Evolutionary conservation across 2,113 vertebrate genomes (phyloP).

Genomic region (Struthio camelus): DNA sequence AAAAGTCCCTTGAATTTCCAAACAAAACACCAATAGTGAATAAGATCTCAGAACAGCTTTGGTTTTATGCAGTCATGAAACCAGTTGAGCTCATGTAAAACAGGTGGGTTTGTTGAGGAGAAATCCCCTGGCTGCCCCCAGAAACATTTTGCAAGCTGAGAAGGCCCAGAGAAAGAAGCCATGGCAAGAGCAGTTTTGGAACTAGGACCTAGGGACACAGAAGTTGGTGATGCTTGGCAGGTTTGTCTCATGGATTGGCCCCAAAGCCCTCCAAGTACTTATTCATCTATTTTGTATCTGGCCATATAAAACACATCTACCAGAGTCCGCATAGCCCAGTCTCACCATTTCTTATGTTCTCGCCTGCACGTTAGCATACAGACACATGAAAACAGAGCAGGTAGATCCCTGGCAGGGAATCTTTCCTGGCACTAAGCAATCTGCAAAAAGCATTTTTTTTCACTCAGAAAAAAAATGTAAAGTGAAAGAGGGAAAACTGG

Average conservation of each 20-base stretch:
- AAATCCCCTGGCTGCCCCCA: constrained; percentile 20
- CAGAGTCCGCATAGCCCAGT: rapidly evolving
- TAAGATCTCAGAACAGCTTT: background rate
- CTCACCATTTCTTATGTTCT: rapidly evolving
- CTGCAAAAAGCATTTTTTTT: background rate
- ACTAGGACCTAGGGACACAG: background rate
- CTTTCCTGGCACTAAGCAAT: background rate
- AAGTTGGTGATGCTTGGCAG: rapidly evolving
- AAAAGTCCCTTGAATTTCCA: too few species aligned
- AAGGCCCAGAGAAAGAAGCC: constrained; percentile 37
- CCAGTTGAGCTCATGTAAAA: background rate
- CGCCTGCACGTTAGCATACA: rapidly evolving
- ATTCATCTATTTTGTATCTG: too few species aligned
- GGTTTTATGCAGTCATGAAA: background rate
- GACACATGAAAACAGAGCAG: background rate
- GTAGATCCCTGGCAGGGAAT: too few species aligned
- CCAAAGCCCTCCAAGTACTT: rapidly evolving
- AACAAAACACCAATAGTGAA: background rate
- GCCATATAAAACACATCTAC: background rate
- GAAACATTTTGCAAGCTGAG: constrained; percentile 34
- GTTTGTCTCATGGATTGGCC: background rate
- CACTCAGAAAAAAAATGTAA: background rate
- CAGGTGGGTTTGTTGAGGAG: background rate
- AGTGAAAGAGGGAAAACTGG: rapidly evolving
- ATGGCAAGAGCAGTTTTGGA: background rate